Conservation (phyloP, 2,888 invertebrate species). For the Dendrolimus pini region DNA sequence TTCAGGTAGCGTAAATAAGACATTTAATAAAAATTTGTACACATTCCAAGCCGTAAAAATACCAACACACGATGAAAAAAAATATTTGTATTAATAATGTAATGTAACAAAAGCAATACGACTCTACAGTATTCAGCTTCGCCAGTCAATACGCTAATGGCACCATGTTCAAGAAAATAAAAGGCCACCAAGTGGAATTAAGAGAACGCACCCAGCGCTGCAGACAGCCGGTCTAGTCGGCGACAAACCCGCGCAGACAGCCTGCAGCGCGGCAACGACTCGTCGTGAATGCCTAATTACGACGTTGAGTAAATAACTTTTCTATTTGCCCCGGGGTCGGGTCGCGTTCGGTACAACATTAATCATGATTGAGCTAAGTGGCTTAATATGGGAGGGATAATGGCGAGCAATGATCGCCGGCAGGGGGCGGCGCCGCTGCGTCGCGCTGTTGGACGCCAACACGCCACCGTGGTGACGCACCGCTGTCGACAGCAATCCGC, state of each 20-base stretch:
- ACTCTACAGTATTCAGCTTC: not conserved
- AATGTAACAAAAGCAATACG: not conserved
- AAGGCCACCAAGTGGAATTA: constrained; percentile 33
- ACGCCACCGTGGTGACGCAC: constrained; percentile 46
- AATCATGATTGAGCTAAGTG: constrained; percentile 78
- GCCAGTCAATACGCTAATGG: not conserved
- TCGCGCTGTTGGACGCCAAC: constrained; percentile 52
- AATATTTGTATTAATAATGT: no score
- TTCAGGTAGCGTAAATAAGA: no score
- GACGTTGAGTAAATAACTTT: constrained; percentile 71
- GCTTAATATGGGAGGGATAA: constrained; percentile 75
- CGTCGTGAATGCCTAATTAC: constrained; percentile 74
- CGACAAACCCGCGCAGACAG: constrained; percentile 55
- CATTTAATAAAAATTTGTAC: no score
- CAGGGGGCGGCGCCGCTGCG: constrained; percentile 66
- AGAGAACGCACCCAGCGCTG: constrained; percentile 34
- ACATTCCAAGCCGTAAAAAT: no score
- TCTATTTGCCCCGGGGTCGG: constrained; percentile 67
- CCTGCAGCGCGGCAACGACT: constrained; percentile 60
- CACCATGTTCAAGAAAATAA: constrained; percentile 16
- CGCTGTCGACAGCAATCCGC: constrained; percentile 18
- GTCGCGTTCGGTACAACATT: constrained; percentile 72
- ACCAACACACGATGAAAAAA: no score
- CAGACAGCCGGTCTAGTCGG: constrained; percentile 60
- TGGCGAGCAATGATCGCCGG: constrained; percentile 70